A percentile compares a stretch with the other conserved stretches of the same genome.
Evolutionary conservation across 2,797 vertebrate species (phyloP).

Genomic region (Ara ararauna): DNA sequence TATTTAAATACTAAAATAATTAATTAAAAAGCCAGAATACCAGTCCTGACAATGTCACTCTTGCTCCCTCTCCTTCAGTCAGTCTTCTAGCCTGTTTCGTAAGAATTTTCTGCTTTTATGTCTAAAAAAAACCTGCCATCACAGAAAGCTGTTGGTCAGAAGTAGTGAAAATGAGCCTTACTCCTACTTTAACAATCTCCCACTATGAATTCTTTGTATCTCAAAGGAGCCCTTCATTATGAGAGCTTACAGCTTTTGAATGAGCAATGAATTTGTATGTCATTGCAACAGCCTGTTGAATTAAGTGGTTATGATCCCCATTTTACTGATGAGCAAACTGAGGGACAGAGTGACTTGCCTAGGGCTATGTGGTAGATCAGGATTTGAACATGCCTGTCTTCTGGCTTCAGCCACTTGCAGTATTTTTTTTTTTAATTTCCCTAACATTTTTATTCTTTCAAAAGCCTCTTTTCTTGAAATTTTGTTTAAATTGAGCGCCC

Average conservation of each 20-base stretch:
- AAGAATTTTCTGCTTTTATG: neutral
- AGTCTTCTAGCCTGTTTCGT: neutral
- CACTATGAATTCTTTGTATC: conserved; percentile 1
- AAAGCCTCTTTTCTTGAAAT: neutral
- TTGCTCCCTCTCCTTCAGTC: neutral
- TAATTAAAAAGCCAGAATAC: conserved; percentile 28
- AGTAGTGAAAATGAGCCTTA: conserved; percentile 19
- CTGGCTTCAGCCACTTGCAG: neutral
- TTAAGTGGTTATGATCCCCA: neutral
- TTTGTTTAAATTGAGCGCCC: neutral
- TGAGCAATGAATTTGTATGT: conserved; percentile 2
- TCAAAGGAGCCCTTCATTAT: neutral
- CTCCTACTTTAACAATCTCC: conserved; percentile 19
- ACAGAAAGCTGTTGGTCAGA: conserved; percentile 25
- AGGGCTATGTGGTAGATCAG: neutral
- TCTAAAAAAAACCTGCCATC: neutral
- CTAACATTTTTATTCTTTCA: neutral
- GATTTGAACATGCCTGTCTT: neutral
- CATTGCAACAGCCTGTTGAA: conserved; percentile 32
- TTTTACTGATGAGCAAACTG: conserved; percentile 7
- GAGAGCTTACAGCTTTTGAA: conserved; percentile 19
- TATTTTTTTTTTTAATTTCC: neutral
- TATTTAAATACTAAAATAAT: conserved; percentile 43
- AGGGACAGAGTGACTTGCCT: neutral
- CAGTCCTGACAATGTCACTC: neutral